A percentile compares a stretch with the other conserved stretches of the same genome.
phyloP scores from a whole-genome alignment of 30 jellyfish, hydroid and myxozoan species.

The Morbakka virulenta region DNA sequence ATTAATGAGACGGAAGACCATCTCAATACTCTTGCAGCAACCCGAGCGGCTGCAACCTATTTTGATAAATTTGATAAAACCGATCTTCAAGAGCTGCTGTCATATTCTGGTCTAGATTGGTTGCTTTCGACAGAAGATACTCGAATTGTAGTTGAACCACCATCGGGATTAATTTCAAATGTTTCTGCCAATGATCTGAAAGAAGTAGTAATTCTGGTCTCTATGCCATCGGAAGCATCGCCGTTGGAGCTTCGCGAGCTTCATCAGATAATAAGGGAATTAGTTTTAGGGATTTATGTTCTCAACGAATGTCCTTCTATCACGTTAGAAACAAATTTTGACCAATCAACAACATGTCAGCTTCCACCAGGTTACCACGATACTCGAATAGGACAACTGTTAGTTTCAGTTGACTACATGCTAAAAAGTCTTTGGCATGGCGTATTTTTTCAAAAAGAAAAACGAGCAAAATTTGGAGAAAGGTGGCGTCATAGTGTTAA shows the following conservation, averaged over 20 bases:
- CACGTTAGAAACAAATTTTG: constrained; percentile 45
- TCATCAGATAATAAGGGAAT: constrained; percentile 68
- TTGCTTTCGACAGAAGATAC: constrained; percentile 58
- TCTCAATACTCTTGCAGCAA: constrained; percentile 37
- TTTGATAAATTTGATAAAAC: constrained; percentile 65
- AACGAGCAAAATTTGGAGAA: constrained; percentile 46
- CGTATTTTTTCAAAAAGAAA: constrained; percentile 43
- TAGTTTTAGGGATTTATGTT: constrained; percentile 45
- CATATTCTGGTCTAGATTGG: constrained; percentile 73
- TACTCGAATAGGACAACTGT: constrained; percentile 64
- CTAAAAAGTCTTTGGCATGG: constrained; percentile 71
- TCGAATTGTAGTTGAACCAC: constrained; percentile 46
- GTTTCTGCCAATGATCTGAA: constrained; percentile 15
- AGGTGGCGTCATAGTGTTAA: constrained; percentile 68
- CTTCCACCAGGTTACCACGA: constrained; percentile 67
- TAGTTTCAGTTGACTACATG: constrained; percentile 63
- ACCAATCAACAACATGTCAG: constrained; percentile 51
- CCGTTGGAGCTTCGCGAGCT: constrained; percentile 51
- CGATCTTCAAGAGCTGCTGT: constrained; percentile 46
- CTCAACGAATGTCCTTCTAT: constrained; percentile 55
- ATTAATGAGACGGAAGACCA: constrained; percentile 26
- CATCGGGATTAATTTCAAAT: constrained; percentile 33
- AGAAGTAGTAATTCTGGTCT: constrained; percentile 10
- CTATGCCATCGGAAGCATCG: constrained; percentile 39
- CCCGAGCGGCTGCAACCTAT: constrained; percentile 70